Conservation (phyloP, 2,888 invertebrate species). For the Fragum fragum region DNA sequence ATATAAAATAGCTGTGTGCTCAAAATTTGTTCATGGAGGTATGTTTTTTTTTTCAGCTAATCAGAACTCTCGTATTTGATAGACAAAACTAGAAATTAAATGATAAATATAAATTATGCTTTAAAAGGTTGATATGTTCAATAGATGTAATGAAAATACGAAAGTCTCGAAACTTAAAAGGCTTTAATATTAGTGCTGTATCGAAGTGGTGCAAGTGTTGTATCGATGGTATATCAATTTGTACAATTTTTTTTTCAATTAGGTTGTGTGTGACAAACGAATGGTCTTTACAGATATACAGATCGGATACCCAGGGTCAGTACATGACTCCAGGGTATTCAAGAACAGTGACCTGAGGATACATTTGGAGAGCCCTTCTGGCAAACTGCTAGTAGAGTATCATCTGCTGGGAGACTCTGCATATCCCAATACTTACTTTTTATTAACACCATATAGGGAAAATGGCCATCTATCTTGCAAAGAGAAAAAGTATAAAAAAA, state of each 20-base stretch:
- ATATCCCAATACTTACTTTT: conserved; percentile 49
- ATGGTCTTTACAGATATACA: conserved; percentile 39
- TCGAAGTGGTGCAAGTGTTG: too few relatives aligned
- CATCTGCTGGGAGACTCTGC: conserved; percentile 60
- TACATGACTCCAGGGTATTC: conserved; percentile 60
- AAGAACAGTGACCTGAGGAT: conserved; percentile 58
- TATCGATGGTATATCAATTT: too few relatives aligned
- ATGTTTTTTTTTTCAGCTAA: too few relatives aligned
- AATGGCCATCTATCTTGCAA: conserved; percentile 51
- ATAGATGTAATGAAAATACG: too few relatives aligned
- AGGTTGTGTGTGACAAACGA: conserved; percentile 43
- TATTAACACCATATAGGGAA: conserved; percentile 60
- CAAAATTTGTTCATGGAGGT: too few relatives aligned
- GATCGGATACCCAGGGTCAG: conserved; percentile 55
- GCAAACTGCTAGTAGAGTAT: conserved; percentile 23
- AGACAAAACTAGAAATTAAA: too few relatives aligned
- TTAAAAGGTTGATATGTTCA: too few relatives aligned
- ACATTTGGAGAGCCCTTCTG: conserved; percentile 23
- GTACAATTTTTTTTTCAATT: conserved; percentile 51
- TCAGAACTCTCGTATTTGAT: too few relatives aligned
- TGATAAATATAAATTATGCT: too few relatives aligned
- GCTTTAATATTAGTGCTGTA: too few relatives aligned
- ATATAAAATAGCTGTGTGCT: too few relatives aligned
- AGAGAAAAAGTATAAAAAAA: conserved; percentile 47
- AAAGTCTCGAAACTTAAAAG: too few relatives aligned